Base-by-base conservation (phyloP, 2,888 invertebrate species). In the Chloroclysta siterata region DNA sequence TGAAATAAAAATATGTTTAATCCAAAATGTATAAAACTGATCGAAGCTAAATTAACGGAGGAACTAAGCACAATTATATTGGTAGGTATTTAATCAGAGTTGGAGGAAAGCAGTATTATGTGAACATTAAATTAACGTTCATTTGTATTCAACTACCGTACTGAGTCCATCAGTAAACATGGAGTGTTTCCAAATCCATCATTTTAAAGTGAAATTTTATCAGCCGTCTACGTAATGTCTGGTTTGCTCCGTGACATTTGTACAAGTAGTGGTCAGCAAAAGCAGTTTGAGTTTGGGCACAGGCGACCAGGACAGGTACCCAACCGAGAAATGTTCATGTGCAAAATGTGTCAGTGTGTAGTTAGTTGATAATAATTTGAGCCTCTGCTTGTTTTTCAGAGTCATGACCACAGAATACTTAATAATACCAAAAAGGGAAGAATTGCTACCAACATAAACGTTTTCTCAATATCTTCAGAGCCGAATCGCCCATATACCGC, bases 151-250 rank as follows among this genome's bases (percentile, higher is more conserved):
- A 65, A 58, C 63, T 55, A 60, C 36, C 29, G 65, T 62, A 59
- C 59, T n/a, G 50, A 60, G 57, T 57, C 55, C 66, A 65, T 69
- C 68, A 69, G 70, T 68, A 53, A 63, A 60, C 66, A 68, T 51
- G 64, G 58, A 69, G 65, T 58, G 60, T 33, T 52, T 65, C 62
- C 69, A 66, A 69, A 75, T 71, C 66, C 67, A 64, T 71, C 74
- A 72, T 66, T 71, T 76, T 75, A 67, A 75, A 78, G 81, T 77
- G 82, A 82, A 81, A 80, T 74, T 81, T 80, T 80, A 75, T 76
- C 60, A 58, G 41, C 58, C 29, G 66, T 68, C 71, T 66, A 72
- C 76, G 74, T 77, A 75, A 79, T 65, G 67, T 74, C 66, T 72
- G 64, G 53, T 53, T 22, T 36, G 29, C 41, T 7, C 59, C 15